Evolutionary conservation across 30 jellyfish, hydroid and myxozoan species (phyloP).

Genomic region (Aurelia sp.): DNA sequence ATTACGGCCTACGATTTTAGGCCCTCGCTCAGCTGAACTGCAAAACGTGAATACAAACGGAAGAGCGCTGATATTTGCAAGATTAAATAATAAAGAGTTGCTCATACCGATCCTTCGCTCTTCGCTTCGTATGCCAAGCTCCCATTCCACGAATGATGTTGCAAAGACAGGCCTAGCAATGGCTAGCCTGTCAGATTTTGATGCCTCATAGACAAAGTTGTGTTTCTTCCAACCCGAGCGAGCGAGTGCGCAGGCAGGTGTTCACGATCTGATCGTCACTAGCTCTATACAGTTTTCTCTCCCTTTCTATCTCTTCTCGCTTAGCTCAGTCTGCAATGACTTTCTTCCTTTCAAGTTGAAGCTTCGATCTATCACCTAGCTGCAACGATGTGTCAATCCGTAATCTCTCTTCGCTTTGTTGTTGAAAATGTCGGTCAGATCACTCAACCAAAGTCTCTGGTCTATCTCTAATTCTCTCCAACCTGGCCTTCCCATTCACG

Average conservation of each 20-base stretch:
- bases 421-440: no score
- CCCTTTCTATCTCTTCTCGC: no score
- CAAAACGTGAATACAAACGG: no score
- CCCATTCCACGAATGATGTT: conserved; percentile 72
- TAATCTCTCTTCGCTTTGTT: neutral
- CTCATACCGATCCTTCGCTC: conserved; percentile 79
- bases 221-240: conserved; percentile 57
- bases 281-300: no score
- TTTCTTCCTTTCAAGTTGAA: conserved; percentile 11
- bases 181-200: conserved; percentile 53
- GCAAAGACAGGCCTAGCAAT: conserved; percentile 56
- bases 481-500: no score
- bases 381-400: neutral
- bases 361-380: conserved; percentile 15
- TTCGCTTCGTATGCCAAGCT: conserved; percentile 85
- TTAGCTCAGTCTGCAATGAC: conserved; percentile 8
- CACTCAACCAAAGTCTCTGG: no score
- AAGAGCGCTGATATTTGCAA: no score
- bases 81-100: neutral
- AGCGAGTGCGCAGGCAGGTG: conserved; percentile 65
- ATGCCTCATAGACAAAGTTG: conserved; percentile 51
- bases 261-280: conserved; percentile 8
- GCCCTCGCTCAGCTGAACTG: no score
- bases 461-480: no score
- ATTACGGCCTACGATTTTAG: no score